Conservation (phyloP, 1,140 invertebrate genomes). For the Monomorium pharaonis region DNA sequence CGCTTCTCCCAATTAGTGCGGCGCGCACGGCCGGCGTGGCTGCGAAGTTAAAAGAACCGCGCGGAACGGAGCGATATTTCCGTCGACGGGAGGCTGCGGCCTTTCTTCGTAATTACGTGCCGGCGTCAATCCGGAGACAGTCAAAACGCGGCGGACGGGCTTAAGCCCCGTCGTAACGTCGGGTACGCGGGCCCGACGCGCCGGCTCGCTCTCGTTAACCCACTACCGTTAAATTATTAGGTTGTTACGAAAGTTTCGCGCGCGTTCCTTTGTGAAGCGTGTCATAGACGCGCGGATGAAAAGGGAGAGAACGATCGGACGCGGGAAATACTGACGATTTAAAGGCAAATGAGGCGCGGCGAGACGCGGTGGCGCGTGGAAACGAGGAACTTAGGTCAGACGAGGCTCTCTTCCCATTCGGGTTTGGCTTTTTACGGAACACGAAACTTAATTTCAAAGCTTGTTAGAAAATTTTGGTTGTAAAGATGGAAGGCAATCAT, state of each 20-base stretch:
- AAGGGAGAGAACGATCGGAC: not conserved
- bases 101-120: conserved; percentile 79
- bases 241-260: conserved; percentile 39
- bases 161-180: conserved; percentile 65
- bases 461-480: not conserved
- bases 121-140: conserved; percentile 80
- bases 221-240: conserved; percentile 71
- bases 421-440: not conserved
- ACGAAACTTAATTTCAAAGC: no score
- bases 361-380: not conserved
- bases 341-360: conserved; percentile 24
- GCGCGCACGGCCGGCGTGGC: conserved; percentile 76
- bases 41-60: conserved; percentile 80
- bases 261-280: conserved; percentile 29
- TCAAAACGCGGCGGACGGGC: conserved; percentile 60
- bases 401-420: not conserved
- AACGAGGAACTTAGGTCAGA: not conserved
- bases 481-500: not conserved
- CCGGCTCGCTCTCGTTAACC: conserved; percentile 64
- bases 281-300: not conserved
- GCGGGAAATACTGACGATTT: conserved; percentile 19
- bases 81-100: conserved; percentile 81
- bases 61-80: conserved; percentile 81
- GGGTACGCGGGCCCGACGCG: conserved; percentile 1
- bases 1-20: conserved; percentile 83